Evolutionary conservation across 2,113 vertebrate genomes (phyloP), one percentile per base, ranked within the genome.

Genomic region (Rynchops niger): DNA sequence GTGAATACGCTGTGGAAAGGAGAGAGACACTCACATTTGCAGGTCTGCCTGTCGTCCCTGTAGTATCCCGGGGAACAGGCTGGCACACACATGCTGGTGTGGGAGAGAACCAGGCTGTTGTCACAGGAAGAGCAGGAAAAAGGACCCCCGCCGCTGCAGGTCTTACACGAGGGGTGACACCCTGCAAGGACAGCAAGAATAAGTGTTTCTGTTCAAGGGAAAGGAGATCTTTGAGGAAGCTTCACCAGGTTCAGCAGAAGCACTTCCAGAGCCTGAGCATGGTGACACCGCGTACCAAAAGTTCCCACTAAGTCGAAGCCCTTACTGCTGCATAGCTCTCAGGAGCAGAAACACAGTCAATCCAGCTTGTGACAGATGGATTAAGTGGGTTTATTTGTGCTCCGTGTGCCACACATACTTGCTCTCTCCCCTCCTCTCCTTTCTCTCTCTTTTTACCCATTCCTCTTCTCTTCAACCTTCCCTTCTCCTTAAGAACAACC

Each of bases 101-200:
- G 98, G 70, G 98, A 94, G 91, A 99, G 98, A 27, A 99, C 97
- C 3, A 94, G 89, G 93, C 85, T 82, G 56, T 82, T 1, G 2
- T 90, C 76, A 87, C 99, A 99, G 42, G 99, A 99, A 6, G 98
- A 98, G 38, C 99, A 99, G 72, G 98, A 97, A 9, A 90, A 97
- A 30, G 98, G 98, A 11, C 99, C 99, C 58, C 67, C 70, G 1
- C 97, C 97, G 2, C 79, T 97, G 97, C 99, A 99, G 72, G 97
- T 97, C 43, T 96, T 98, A 92, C 99, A 99, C 0, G 99, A 99
- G 17, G 97, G 72, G 94, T 99, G 99, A 92, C 99, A 99, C 82
- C 83, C 99, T 99, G 96, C 66, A 95, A 83, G 32, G 55, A 90
- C 63, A 95, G 61, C 56, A 93, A 76, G 50, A 92, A 72, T 9